phyloP scores from a whole-genome alignment of 64 coral and sea anemone genomes.

The Stichodactyla mertensii region DNA sequence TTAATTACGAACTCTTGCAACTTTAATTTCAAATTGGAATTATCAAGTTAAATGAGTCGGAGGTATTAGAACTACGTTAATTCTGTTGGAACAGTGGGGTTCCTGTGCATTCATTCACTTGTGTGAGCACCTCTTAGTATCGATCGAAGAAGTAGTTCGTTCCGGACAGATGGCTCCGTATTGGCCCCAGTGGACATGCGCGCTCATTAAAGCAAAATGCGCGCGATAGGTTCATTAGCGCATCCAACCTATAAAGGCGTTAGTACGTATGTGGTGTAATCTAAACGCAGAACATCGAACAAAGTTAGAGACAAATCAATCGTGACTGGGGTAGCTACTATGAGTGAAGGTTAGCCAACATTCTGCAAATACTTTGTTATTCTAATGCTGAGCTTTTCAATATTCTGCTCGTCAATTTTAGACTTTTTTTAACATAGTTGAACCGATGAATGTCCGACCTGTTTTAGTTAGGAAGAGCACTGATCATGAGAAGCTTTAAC shows the following conservation, averaged over 20 bases:
- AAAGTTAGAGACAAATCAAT: slow-evolving; percentile 9
- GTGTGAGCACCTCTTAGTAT: not conserved
- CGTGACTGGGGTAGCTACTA: not conserved
- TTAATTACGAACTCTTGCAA: not conserved
- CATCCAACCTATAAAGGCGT: slow-evolving; percentile 8
- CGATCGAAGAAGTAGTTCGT: not conserved
- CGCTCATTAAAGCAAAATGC: slow-evolving; percentile 18
- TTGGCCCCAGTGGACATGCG: not conserved
- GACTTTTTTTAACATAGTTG: not conserved
- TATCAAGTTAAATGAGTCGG: slow-evolving; percentile 9
- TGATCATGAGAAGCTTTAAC: not conserved
- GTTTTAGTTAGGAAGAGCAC: not conserved
- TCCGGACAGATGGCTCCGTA: not conserved
- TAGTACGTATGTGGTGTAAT: slow-evolving; percentile 11
- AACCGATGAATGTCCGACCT: not conserved
- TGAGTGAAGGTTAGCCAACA: slow-evolving; percentile 9
- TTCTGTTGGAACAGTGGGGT: not conserved
- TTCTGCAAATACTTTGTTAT: not conserved
- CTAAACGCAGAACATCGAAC: not conserved
- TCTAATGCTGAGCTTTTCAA: not conserved
- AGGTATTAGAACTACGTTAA: not conserved
- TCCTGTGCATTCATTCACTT: not conserved
- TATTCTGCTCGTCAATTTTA: not conserved
- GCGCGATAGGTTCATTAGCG: not conserved
- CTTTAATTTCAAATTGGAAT: slow-evolving; percentile 4